Evolutionary conservation across 2,113 vertebrate genomes (phyloP).

Genomic region (Heptranchias perlo): DNA sequence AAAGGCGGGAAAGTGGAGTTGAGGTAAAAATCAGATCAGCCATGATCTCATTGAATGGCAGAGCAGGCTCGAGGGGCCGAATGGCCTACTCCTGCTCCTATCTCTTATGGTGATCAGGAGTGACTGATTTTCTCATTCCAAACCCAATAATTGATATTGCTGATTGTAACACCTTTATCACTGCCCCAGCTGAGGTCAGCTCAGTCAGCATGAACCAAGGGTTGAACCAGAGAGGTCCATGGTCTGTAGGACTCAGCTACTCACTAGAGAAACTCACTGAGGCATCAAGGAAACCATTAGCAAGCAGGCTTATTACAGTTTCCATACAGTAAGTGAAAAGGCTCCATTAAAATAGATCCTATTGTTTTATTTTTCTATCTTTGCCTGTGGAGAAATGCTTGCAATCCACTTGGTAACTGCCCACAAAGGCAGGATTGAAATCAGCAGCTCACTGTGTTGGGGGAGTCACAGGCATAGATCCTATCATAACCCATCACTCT

Average conservation of each 20-base stretch:
- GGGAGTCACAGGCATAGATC: not conserved
- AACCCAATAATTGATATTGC: not conserved
- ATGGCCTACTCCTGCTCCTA: no score
- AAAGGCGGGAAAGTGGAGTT: no score
- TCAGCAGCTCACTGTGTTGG: not conserved
- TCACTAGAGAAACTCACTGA: not conserved
- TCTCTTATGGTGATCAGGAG: no score
- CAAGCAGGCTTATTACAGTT: not conserved
- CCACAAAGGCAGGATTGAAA: not conserved
- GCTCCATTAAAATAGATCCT: slow-evolving; percentile 10
- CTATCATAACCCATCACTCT: not conserved
- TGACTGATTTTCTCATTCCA: not conserved
- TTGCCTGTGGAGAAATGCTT: not conserved
- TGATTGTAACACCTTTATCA: not conserved
- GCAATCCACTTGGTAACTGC: not conserved
- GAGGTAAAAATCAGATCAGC: no score
- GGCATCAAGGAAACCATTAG: not conserved
- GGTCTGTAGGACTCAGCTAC: not conserved
- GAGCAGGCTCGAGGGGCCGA: no score
- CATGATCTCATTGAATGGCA: no score
- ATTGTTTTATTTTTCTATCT: not conserved
- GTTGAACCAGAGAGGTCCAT: not conserved
- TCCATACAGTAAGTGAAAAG: not conserved
- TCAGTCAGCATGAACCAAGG: not conserved
- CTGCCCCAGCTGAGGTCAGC: not conserved